phyloP scores from a whole-genome alignment of 1,140 invertebrate species.

The Dysdera silvatica region DNA sequence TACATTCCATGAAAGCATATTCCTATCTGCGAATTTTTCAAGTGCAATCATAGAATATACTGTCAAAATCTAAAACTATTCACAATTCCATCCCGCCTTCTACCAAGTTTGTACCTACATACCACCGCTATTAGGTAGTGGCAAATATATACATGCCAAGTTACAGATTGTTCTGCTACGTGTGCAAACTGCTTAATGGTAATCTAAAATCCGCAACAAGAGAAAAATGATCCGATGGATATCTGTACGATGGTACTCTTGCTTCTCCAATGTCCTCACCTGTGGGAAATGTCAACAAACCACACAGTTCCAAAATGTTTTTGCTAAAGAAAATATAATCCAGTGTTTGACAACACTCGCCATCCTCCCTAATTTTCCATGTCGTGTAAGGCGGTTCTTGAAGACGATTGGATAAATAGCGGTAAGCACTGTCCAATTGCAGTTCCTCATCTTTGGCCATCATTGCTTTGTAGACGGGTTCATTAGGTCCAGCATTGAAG shows the following conservation, averaged over 20 bases:
- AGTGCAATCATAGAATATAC: too few species aligned
- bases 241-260: constrained; percentile 58
- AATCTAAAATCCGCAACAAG: constrained; percentile 66
- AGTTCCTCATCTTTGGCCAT: constrained; percentile 37
- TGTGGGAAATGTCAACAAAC: constrained; percentile 56
- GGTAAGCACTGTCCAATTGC: constrained; percentile 43
- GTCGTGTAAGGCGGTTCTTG: constrained; percentile 63
- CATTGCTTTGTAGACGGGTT: constrained; percentile 60
- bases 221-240: constrained; percentile 73
- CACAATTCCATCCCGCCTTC: too few species aligned
- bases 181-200: too few species aligned
- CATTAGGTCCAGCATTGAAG: constrained; percentile 67
- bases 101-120: too few species aligned
- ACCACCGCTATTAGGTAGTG: too few species aligned
- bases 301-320: constrained; percentile 51
- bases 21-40: too few species aligned
- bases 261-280: constrained; percentile 58
- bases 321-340: constrained; percentile 68
- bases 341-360: constrained; percentile 64
- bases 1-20: too few species aligned
- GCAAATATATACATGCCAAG: too few species aligned
- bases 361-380: constrained; percentile 66
- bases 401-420: constrained; percentile 17
- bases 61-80: too few species aligned
- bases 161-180: too few species aligned